These are phyloP conservation scores for Toxostoma redivivum DNA, from an alignment of 2,113 vertebrate species.

Conservation along the genomic window DNA sequence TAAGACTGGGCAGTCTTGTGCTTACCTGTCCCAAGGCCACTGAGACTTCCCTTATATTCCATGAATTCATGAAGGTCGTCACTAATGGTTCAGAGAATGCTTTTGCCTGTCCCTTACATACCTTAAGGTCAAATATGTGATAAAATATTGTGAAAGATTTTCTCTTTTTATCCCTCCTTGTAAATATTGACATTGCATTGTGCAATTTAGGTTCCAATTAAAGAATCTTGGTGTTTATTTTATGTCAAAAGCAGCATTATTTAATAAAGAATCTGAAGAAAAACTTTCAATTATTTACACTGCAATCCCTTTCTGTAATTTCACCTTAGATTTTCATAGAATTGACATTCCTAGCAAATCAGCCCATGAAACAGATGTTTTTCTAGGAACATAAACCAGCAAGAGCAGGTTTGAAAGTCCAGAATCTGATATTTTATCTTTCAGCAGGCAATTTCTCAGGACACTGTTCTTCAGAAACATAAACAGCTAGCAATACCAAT, in stretches of 20 bases:
- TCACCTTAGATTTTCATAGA: not conserved
- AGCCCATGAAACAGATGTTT: not conserved
- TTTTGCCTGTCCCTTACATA: not conserved
- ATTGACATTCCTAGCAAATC: not conserved
- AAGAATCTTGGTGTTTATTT: not conserved
- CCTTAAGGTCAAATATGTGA: not conserved
- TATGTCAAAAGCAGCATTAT: not conserved
- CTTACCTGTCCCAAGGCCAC: not conserved
- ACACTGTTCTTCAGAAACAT: not conserved
- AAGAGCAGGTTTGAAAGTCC: not conserved
- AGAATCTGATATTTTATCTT: not conserved
- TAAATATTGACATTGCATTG: not conserved
- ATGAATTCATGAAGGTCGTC: not conserved
- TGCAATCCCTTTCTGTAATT: not conserved
- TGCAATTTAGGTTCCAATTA: not conserved
- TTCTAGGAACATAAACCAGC: not conserved
- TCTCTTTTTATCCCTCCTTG: not conserved
- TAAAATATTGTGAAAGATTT: not conserved
- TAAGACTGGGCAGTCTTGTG: not conserved
- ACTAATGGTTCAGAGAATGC: not conserved
- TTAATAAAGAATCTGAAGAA: not conserved
- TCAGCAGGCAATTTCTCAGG: not conserved
- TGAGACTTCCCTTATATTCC: not conserved
- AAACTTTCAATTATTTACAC: not conserved
- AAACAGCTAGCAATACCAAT: not conserved